Base-by-base conservation (phyloP, 1,140 invertebrate genomes). In the Stegodyphus dumicola region DNA sequence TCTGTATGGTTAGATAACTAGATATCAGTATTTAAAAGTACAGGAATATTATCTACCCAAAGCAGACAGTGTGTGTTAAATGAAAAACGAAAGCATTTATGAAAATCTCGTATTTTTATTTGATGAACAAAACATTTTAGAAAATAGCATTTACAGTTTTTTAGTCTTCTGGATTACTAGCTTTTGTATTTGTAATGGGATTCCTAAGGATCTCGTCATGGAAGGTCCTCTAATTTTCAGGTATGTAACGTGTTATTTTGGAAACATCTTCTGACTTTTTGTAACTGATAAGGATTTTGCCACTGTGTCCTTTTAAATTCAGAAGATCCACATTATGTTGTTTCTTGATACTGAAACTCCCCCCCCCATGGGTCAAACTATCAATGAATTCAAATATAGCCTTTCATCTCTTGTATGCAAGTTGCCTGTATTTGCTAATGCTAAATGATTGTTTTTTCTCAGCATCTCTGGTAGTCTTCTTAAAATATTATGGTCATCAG, bases 391-490 rank as follows among this genome's bases (percentile, higher is more conserved):
- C 66, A 15, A 69, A 69, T 69, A 69, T 69, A 69, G 10, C 5
- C 6, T 69, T 6, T 69, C 66, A 15, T 69, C 17, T 69, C 66
- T 69, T 18, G 66, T 69, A 69, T 4, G 66, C 6, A 69, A 69
- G 66, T 15, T 69, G 17, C 2, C 66, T 69, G 66, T 69, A 69
- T 69, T 69, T 69, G 10, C 17, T 15, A 69, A 17, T 69, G 66
- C 11, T 69, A 69, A 69, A 69, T 69, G 66, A 69, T 1, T 69
- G 66, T 69, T 69, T 69, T 69, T 17, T 69, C 66, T 69, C 66
- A 69, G 17, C 66, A 69, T 69, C 66, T 5, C 5, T 69, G 66
- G 5, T 9, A 69, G 10, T 69, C 17, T 15, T 15, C 11, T 1
- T 69, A 69, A 11, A 11, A 69, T 11, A 69, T 11, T 15, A 1